Percentiles rank a stretch among this genome's conserved stretches.
Evolutionary conservation across 2,888 invertebrate genomes (phyloP).

Genomic region (Uloborus plumipes): DNA sequence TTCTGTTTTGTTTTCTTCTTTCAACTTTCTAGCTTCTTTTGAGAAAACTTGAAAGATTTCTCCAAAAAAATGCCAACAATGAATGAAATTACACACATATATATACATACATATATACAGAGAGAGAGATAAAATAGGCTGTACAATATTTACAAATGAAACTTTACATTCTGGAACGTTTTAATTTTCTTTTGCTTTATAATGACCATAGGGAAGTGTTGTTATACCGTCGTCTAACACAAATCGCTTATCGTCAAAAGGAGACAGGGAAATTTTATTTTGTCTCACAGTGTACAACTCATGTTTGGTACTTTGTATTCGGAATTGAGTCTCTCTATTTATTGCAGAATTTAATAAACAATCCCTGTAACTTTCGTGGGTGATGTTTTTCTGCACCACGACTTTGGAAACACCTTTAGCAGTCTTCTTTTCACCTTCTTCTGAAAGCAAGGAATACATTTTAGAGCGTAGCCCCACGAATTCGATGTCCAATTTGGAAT

Average conservation of each 20-base stretch:
- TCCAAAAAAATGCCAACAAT: no score
- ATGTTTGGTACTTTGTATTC: neutral
- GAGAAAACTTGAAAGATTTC: no score
- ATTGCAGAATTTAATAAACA: neutral
- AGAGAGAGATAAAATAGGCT: no score
- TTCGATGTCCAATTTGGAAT: neutral
- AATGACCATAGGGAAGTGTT: neutral
- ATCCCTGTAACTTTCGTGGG: neutral
- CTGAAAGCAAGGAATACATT: neutral
- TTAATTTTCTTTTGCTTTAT: neutral
- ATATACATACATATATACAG: no score
- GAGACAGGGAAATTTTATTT: neutral
- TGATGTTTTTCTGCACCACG: neutral
- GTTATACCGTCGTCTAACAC: neutral
- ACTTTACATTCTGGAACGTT: no score
- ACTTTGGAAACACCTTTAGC: neutral
- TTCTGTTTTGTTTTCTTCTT: no score
- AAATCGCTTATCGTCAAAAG: slow-evolving; percentile 6
- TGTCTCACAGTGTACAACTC: neutral
- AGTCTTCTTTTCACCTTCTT: neutral
- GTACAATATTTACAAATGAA: no score
- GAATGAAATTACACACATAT: no score
- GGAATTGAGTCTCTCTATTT: neutral
- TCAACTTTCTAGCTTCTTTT: no score
- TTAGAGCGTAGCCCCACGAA: slow-evolving; percentile 10